Percentiles rank a stretch among this genome's conserved stretches.
phyloP scores from a whole-genome alignment of 92 coral and sea anemone genomes.

The Zoanthus gigantus region DNA sequence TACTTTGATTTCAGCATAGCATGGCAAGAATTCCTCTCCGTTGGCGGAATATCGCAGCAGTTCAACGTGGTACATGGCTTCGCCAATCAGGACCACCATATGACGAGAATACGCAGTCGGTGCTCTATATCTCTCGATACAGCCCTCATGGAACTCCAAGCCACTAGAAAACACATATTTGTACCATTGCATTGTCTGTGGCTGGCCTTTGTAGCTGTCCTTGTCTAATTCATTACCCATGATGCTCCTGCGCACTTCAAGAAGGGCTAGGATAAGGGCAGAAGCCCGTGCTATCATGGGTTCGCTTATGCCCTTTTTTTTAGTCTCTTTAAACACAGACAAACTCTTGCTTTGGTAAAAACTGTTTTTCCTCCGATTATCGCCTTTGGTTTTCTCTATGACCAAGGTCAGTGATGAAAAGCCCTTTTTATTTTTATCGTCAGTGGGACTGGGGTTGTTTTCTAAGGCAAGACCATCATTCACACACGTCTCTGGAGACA shows the following conservation, averaged over 20 bases:
- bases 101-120: slow-evolving; percentile 67
- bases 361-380: not conserved
- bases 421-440: slow-evolving; percentile 16
- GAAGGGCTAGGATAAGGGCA: slow-evolving; percentile 67
- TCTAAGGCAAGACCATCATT: slow-evolving; percentile 53
- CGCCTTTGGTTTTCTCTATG: not conserved
- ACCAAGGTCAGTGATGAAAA: slow-evolving; percentile 1
- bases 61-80: slow-evolving; percentile 78
- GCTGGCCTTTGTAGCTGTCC: slow-evolving; percentile 55
- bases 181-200: slow-evolving; percentile 90
- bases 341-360: not conserved
- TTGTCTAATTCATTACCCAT: slow-evolving; percentile 52
- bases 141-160: slow-evolving; percentile 78
- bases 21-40: slow-evolving; percentile 52
- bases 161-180: slow-evolving; percentile 78
- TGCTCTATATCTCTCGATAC: slow-evolving; percentile 76
- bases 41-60: slow-evolving; percentile 32
- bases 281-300: slow-evolving; percentile 64
- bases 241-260: slow-evolving; percentile 70
- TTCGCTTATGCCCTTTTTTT: not conserved
- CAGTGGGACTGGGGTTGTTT: not conserved
- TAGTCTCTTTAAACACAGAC: not conserved
- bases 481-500: slow-evolving; percentile 52
- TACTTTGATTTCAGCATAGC: slow-evolving; percentile 61
- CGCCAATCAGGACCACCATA: slow-evolving; percentile 75